These are phyloP conservation scores for Montipora foliosa DNA, from an alignment of 64 coral and sea anemone species.

Conservation along the genomic window DNA sequence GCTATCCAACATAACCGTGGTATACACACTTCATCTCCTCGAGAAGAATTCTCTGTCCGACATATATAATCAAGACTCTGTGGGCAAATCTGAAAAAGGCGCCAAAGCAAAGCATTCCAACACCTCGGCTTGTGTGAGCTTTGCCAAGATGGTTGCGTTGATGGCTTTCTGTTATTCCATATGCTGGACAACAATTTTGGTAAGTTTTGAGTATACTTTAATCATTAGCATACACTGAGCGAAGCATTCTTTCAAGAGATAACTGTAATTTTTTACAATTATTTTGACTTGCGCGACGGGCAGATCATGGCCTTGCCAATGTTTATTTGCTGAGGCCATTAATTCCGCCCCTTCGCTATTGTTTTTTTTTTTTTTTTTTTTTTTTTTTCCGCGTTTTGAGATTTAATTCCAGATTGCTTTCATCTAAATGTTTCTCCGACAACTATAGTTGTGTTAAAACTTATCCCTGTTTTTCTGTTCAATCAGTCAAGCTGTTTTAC, in stretches of 20 bases:
- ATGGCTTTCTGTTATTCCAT: conserved; percentile 85
- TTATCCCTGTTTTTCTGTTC: background rate
- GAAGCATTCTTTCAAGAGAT: no score
- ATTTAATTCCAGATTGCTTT: background rate
- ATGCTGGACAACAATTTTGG: conserved; percentile 91
- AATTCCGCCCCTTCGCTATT: conserved; percentile 20
- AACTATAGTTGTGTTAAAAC: background rate
- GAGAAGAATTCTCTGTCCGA: conserved; percentile 83
- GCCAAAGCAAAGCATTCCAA: conserved; percentile 31
- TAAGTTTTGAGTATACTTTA: conserved; percentile 46
- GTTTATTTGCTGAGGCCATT: conserved; percentile 30
- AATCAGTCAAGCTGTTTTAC: conserved; percentile 21
- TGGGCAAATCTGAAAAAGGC: conserved; percentile 16
- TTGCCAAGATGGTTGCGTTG: conserved; percentile 92
- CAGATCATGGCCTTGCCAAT: background rate
- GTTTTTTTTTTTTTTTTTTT: conserved; percentile 7
- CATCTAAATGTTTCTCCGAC: background rate
- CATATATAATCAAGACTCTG: conserved; percentile 68
- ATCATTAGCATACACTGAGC: background rate
- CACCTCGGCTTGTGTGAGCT: conserved; percentile 81
- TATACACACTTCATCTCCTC: conserved; percentile 75
- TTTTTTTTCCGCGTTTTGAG: background rate
- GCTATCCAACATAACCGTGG: conserved; percentile 79
- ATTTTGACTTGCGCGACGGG: background rate
- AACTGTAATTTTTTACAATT: background rate